Conservation (phyloP, 2,113 vertebrate genomes). For the Phocoena sinus region DNA sequence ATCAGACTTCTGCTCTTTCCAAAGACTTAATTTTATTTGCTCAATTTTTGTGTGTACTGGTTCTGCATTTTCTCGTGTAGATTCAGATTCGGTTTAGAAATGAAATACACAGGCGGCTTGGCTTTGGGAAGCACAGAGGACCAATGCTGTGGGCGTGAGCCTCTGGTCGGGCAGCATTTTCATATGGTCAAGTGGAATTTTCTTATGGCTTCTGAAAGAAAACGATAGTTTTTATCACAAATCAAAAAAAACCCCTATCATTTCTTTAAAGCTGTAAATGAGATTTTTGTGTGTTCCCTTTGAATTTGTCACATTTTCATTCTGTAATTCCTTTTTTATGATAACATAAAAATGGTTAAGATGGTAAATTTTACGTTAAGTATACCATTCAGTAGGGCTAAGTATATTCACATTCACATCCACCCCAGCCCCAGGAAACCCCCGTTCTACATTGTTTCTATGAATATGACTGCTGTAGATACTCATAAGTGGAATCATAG, state of each 20-base stretch:
- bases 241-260: no score
- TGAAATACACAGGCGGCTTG: not conserved
- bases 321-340: not conserved
- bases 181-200: not conserved
- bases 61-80: conserved; percentile 5
- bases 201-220: not conserved
- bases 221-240: not conserved
- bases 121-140: not conserved
- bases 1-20: conserved; percentile 31
- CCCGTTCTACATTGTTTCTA: not conserved
- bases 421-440: not conserved
- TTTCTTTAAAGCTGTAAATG: not conserved
- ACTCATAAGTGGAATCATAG: not conserved
- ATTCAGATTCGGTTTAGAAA: not conserved
- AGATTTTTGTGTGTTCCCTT: not conserved
- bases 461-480: not conserved
- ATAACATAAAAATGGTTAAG: not conserved
- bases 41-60: conserved; percentile 32
- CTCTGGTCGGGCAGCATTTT: not conserved
- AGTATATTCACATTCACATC: not conserved
- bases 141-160: fast-evolving
- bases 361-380: not conserved
- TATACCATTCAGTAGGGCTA: no score
- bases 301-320: not conserved
- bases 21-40: conserved; percentile 41